Base-by-base conservation (phyloP, 2,888 invertebrate species). In the Acanthosepion pharaonis region DNA sequence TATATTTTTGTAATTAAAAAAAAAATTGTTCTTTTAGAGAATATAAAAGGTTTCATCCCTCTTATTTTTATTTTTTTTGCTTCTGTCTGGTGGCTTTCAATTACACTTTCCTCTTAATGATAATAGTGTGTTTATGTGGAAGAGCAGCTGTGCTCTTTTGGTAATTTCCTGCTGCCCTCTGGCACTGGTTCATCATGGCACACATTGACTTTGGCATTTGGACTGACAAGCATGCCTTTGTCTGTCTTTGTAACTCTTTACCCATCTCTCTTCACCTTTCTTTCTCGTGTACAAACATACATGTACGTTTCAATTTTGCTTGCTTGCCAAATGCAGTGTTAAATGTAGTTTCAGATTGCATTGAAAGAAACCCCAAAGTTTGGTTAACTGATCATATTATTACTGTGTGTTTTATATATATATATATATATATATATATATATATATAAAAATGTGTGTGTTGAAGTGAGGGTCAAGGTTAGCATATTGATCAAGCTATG, bases 131-230 rank as follows among this genome's bases (percentile, higher is more conserved):
- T 78, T 33, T 78, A 78, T 78, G n/a, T n/a, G n/a, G 78, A 23
- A 33, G 78, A 78, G 78, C 78, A 78, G 78, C 78, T 78, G 59
- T 59, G 59, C 23, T 59, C 59, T 59, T 59, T 59, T 59, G 78
- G 78, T 78, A 78, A 78, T 78, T 78, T 78, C 78, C n/a, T 78
- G 78, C n/a, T 78, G 78, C 78, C 78, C 78, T 78, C 78, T 78
- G 78, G 78, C 78, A 78, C n/a, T 78, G 78, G 78, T 78, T 78
- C 33, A 78, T 78, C 78, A 78, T 78, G 78, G 78, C 78, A 78
- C 78, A 78, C n/a, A 78, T 33, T n/a, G 78, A 78, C 64, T 64
- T 64, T 64, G 64, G 64, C 64, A 78, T 78, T 78, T 78, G 78
- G n/a, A 33, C 78, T 78, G 78, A 78, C 78, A 78, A 33, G n/a